Percentiles rank a stretch among this genome's conserved stretches.
These are phyloP conservation scores for Vespertilio murinus DNA, from an alignment of 2,797 vertebrate genomes.

Conservation along the genomic window DNA sequence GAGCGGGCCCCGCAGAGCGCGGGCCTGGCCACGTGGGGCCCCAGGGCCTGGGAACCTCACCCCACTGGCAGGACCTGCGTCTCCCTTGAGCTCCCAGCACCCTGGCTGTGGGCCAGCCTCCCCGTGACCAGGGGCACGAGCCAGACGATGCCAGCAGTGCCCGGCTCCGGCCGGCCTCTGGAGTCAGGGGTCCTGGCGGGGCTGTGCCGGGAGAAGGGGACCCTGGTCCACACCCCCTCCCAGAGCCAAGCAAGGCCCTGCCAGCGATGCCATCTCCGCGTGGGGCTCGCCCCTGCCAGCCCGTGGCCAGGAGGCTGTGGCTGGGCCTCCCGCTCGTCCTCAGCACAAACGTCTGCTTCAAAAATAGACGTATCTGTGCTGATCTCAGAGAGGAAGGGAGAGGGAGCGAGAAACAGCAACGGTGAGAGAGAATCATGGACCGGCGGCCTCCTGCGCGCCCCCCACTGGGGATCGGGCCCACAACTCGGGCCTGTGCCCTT, in stretches of 20 bases:
- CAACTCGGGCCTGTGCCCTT: too few species aligned
- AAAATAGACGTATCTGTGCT: too few species aligned
- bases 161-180: neutral
- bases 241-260: neutral
- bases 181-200: neutral
- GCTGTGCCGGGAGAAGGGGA: neutral
- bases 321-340: accelerated
- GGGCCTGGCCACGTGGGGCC: accelerated
- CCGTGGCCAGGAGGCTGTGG: neutral
- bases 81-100: neutral
- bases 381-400: too few species aligned
- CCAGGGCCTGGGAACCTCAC: slow-evolving; percentile 50
- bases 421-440: too few species aligned
- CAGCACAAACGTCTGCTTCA: too few species aligned
- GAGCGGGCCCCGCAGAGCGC: accelerated
- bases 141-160: accelerated
- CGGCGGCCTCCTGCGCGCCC: too few species aligned
- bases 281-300: too few species aligned
- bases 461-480: too few species aligned
- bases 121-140: neutral
- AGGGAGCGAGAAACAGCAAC: too few species aligned
- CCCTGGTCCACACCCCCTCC: accelerated
- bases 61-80: neutral
- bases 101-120: too few species aligned
- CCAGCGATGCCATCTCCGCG: neutral